Conservation (phyloP, 2,113 vertebrate species). For the Odobenus rosmarus region DNA sequence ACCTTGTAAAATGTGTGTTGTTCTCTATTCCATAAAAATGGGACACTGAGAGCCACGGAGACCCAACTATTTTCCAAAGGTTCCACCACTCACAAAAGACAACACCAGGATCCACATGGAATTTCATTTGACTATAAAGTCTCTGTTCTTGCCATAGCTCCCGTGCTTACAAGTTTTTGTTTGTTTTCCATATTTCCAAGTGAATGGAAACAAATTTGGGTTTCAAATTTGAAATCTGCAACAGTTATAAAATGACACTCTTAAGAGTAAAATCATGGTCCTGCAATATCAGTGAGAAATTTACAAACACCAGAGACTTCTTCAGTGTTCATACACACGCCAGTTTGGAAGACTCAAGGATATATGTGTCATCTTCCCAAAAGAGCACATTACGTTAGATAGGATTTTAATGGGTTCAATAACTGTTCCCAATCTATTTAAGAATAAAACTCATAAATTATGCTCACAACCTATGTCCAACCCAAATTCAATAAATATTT, state of each 20-base stretch:
- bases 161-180: neutral
- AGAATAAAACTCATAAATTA: constrained; percentile 14
- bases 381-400: neutral
- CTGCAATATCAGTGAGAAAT: neutral
- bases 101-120: neutral
- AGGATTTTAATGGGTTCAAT: neutral
- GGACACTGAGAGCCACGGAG: neutral
- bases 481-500: neutral
- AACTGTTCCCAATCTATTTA: neutral
- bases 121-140: neutral
- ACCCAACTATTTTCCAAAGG: neutral
- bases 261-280: constrained; percentile 32
- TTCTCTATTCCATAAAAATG: neutral
- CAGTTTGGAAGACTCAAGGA: neutral
- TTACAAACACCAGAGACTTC: neutral
- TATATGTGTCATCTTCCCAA: neutral
- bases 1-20: neutral
- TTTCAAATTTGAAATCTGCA: constrained; percentile 42
- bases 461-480: neutral
- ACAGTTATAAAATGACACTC: neutral
- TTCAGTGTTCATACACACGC: neutral
- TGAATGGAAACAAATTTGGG: neutral
- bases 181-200: neutral
- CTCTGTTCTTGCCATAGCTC: neutral
- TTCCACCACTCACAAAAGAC: neutral